Base-by-base conservation (phyloP, 1,140 invertebrate genomes). In the Drosophila fuyamai region DNA sequence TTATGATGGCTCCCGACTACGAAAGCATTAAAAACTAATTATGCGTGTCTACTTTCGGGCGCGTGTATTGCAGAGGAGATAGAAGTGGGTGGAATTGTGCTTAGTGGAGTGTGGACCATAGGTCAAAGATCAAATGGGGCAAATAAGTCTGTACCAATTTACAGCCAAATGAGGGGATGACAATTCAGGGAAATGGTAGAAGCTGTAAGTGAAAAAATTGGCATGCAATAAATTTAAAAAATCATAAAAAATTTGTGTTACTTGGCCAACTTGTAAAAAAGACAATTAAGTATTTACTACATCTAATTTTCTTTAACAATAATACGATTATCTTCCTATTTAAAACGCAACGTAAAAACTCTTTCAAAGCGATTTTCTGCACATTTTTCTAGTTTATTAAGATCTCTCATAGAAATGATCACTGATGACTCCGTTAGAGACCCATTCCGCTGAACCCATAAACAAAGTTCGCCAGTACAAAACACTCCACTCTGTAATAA, bases 1-100 rank as follows among this genome's bases (percentile, higher is more conserved):
- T 41, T 66, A 70, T 55, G 27, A 55, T 59, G 40, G 41, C 32
- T 43, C 29, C 2, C 40, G 14, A 36, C 56, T 32, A 44, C 63
- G 54, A 71, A 78, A 40, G 36, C 79, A 77, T 77, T 66, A 65
- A 83, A 80, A 73, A 78, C 68, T 75, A 85, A 85, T 85, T 81
- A 78, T 82, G 81, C 82, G 60, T 86, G 61, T 81, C 79, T 76
- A 76, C 73, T 76, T 76, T 75, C 35, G 73, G 73, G 72, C 72
- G 53, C 46, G 65, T 71, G 63, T 35, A 44, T 8, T 10, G 10
- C 12, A 13, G 5, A 12, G 38, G 10, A 32, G n/a, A 1, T 10
- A 9, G 16, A 13, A 16, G 14, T 9, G 16, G 63, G 32, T 1
- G n/a, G 9, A 40, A 12, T 29, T 16, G 46, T 6, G 59, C 14